These are phyloP conservation scores for Calidris pugnax DNA, from an alignment of 2,113 vertebrate species.

Conservation along the genomic window DNA sequence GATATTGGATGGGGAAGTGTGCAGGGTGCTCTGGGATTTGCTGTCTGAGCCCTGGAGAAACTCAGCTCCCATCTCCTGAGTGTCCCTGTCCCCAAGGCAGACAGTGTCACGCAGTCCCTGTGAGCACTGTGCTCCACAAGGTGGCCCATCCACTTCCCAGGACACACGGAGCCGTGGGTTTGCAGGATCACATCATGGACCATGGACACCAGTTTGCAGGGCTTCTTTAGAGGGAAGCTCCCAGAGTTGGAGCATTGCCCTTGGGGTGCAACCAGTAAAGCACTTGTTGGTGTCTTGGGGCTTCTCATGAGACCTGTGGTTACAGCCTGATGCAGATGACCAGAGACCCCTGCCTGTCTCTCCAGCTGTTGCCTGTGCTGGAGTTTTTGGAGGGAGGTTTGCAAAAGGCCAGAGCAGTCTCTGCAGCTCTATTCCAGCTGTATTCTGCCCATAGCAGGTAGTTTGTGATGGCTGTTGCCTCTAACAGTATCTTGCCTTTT, in stretches of 20 bases:
- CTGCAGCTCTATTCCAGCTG: background rate
- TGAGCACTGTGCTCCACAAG: background rate
- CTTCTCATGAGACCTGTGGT: background rate
- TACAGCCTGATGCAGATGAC: background rate
- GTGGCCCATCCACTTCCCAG: background rate
- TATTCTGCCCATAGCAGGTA: background rate
- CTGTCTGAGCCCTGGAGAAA: background rate
- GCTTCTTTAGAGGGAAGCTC: background rate
- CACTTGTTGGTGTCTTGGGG: background rate
- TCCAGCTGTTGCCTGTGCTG: background rate
- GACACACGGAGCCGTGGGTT: background rate
- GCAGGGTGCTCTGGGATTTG: background rate
- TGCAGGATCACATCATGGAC: background rate
- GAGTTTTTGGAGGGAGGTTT: background rate
- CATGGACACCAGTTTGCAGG: background rate
- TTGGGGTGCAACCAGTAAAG: background rate
- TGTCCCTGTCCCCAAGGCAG: background rate
- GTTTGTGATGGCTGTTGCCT: background rate
- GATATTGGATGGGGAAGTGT: background rate
- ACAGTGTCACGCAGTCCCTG: background rate
- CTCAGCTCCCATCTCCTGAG: background rate
- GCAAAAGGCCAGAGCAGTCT: background rate
- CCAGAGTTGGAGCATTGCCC: background rate
- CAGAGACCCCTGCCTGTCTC: background rate
- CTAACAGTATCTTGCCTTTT: background rate